phyloP scores from a whole-genome alignment of 2,888 invertebrate species.

The Phragmatobia fuliginosa region DNA sequence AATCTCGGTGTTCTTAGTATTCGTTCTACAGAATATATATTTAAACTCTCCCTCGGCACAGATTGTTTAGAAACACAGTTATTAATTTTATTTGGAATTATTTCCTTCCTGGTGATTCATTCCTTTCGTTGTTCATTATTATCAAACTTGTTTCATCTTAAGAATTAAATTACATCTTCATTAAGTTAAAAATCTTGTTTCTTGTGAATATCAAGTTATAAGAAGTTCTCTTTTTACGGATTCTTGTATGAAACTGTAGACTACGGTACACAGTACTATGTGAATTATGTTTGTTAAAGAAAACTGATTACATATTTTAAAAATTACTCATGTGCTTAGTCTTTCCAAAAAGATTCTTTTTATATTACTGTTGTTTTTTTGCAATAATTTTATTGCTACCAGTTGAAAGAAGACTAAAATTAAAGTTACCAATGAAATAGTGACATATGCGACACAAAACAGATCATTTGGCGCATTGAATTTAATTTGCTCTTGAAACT shows the following conservation, averaged over 20 bases:
- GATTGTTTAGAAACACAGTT: too few relatives aligned
- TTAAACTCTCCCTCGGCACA: too few relatives aligned
- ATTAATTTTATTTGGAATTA: too few relatives aligned
- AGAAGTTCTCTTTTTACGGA: neutral
- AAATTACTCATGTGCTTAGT: neutral
- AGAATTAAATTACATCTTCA: too few relatives aligned
- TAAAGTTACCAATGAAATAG: slow-evolving; percentile 13
- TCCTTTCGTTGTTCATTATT: too few relatives aligned
- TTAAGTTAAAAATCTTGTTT: neutral
- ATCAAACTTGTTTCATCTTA: too few relatives aligned
- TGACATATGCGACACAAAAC: slow-evolving; percentile 40
- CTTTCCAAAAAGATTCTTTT: too few relatives aligned
- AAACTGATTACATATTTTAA: neutral
- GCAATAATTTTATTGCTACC: neutral
- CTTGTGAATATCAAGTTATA: neutral
- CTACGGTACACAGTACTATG: too few relatives aligned
- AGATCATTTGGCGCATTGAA: slow-evolving; percentile 72
- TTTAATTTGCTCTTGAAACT: slow-evolving; percentile 69
- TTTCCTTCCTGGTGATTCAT: too few relatives aligned
- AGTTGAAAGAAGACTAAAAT: neutral
- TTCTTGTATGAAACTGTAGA: neutral
- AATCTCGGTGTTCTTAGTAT: too few relatives aligned
- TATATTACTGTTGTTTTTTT: too few relatives aligned
- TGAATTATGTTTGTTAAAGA: neutral
- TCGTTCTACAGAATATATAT: too few relatives aligned